A percentile compares a stretch with the other conserved stretches of the same genome.
phyloP scores from a whole-genome alignment of 2,113 vertebrate genomes.

The Dipodomys spectabilis region DNA sequence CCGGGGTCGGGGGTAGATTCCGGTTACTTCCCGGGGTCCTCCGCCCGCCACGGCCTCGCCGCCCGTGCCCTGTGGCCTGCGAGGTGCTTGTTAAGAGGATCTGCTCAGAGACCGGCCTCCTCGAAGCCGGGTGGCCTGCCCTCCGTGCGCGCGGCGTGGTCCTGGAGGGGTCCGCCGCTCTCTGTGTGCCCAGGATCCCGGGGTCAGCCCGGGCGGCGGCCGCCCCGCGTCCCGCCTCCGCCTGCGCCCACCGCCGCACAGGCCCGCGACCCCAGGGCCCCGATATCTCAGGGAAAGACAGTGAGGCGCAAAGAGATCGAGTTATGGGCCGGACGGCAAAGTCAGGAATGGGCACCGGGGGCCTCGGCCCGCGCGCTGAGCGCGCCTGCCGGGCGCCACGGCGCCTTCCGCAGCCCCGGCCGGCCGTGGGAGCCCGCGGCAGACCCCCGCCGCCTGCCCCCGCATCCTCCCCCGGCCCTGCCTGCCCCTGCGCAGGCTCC shows the following conservation, averaged over 20 bases:
- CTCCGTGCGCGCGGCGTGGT: no score
- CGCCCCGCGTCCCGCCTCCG: background rate
- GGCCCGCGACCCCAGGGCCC: background rate
- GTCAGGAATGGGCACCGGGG: no score
- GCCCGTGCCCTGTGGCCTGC: background rate
- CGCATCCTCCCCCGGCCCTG: no score
- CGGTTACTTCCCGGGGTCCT: background rate
- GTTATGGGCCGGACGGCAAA: background rate
- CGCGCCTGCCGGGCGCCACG: no score
- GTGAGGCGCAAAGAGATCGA: constrained; percentile 11
- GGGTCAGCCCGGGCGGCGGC: background rate
- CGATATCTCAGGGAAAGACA: background rate
- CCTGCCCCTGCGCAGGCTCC: no score
- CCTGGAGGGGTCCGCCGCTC: no score
- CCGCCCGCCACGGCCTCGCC: background rate
- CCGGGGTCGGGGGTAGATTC: background rate
- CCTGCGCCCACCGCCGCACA: background rate
- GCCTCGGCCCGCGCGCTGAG: no score
- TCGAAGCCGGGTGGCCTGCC: background rate
- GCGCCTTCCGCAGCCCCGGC: no score
- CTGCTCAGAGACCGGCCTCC: background rate
- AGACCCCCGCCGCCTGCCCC: no score
- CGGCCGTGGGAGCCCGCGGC: no score
- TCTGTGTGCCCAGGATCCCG: no score
- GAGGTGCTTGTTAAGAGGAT: background rate